Percentiles rank a stretch among this genome's conserved stretches.
These are phyloP conservation scores for Vandiemenella viatica DNA, from an alignment of 2,888 invertebrate genomes.

Conservation along the genomic window DNA sequence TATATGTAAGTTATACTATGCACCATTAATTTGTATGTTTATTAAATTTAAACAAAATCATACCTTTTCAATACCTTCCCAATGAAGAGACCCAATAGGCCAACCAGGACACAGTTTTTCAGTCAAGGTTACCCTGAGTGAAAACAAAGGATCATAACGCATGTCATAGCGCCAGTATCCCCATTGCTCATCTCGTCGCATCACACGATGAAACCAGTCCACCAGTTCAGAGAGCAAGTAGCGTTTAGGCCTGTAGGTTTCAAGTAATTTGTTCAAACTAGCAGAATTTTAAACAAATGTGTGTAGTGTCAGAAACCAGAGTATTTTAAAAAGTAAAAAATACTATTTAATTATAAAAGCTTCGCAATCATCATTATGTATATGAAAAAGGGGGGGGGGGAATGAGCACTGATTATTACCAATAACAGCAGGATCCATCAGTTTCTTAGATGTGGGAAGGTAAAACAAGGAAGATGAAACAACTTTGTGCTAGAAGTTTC, in stretches of 20 bases:
- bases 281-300: too few species aligned
- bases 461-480: too few species aligned
- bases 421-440: too few species aligned
- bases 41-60: constrained; percentile 18
- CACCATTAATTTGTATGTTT: background rate
- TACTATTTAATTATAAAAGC: too few species aligned
- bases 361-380: too few species aligned
- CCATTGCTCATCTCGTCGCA: constrained; percentile 53
- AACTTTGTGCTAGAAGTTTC: too few species aligned
- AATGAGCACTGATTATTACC: too few species aligned
- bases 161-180: constrained; percentile 58
- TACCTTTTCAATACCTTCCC: constrained; percentile 70
- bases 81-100: constrained; percentile 52
- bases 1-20: background rate
- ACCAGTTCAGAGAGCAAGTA: constrained; percentile 66
- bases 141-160: constrained; percentile 51
- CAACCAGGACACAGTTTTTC: constrained; percentile 36
- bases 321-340: too few species aligned
- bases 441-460: too few species aligned
- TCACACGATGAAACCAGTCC: constrained; percentile 64
- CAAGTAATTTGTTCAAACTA: too few species aligned
- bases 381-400: too few species aligned
- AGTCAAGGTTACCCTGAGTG: constrained; percentile 46
- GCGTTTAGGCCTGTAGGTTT: constrained; percentile 59
- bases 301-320: too few species aligned